phyloP scores from a whole-genome alignment of 2,797 vertebrate species.

The Ctenopoma multispine region DNA sequence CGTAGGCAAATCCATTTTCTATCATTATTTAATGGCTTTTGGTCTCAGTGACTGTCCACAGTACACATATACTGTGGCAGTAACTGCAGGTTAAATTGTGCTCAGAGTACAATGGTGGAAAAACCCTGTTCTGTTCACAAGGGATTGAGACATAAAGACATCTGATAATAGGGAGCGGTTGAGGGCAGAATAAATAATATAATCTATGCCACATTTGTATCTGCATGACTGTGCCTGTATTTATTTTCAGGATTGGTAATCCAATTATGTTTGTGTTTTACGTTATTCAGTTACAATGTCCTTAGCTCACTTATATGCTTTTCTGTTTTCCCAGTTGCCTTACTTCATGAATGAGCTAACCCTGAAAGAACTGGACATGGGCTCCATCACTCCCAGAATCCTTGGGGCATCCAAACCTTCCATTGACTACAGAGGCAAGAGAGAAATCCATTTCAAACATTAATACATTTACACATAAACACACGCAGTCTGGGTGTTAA shows the following conservation, averaged over 20 bases:
- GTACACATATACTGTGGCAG: background rate
- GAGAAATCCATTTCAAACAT: conserved; percentile 5
- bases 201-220: background rate
- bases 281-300: conserved; percentile 1
- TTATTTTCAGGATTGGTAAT: background rate
- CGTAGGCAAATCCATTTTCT: no score
- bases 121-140: background rate
- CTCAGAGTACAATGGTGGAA: background rate
- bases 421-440: conserved; percentile 92
- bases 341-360: conserved; percentile 99
- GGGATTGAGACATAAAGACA: background rate
- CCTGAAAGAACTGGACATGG: conserved; percentile 97
- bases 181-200: background rate
- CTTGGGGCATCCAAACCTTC: conserved; percentile 91
- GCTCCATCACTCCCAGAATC: conserved; percentile 92
- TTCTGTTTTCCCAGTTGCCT: conserved; percentile 86
- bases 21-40: background rate
- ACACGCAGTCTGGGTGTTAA: background rate
- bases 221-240: background rate
- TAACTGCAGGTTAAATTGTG: background rate
- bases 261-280: background rate
- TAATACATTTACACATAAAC: background rate
- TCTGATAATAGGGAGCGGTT: background rate
- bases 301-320: conserved; percentile 5
- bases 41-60: conserved; percentile 2